Base-by-base conservation (phyloP, 2,888 invertebrate species). In the Enoplolaimus lenunculus region DNA sequence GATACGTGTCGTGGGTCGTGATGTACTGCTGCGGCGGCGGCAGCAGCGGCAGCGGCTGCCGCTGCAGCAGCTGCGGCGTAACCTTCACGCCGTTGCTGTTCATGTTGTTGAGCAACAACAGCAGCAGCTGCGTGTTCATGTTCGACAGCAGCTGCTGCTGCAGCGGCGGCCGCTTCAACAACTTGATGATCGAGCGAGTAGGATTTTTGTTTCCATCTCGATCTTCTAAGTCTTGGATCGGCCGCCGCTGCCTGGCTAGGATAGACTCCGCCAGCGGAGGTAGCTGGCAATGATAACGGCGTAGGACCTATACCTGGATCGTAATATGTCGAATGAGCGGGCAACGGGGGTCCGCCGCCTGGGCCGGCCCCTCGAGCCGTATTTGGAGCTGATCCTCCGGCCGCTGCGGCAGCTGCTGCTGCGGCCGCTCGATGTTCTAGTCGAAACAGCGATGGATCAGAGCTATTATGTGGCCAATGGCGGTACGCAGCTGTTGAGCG, bases 361-460 rank as follows among this genome's bases (percentile, higher is more conserved):
- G 64, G 7, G 26, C 64, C 30, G 34, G 33, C n/a, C n/a, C 7
- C 64, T 3, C 30, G 33, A 34, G 30, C n/a, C 31, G 31, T n/a
- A 45, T 45, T 45, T 45, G 45, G 45, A 7, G 45, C 45, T 13
- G 45, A 45, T 13, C 45, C 45, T 7, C 45, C 45, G n/a, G n/a
- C n/a, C n/a, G n/a, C n/a, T n/a, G n/a, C n/a, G n/a, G n/a, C n/a
- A n/a, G n/a, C n/a, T n/a, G n/a, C n/a, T 45, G 45, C 45, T 45
- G 45, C 35, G 69, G 67, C 57, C 35, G 60, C 2, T 60, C 67
- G n/a, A 62, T 71, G 34, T 26, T 57, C 21, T 57, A 68, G 26
- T 66, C 71, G 60, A 71, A 60, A 29, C 60, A 72, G 34, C 30
- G 34, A 65, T 7, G 65, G 60, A 28, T 73, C 62, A 66, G 67